These are phyloP conservation scores for Listronotus bonariensis DNA, from an alignment of 1,140 invertebrate species.

Conservation along the genomic window DNA sequence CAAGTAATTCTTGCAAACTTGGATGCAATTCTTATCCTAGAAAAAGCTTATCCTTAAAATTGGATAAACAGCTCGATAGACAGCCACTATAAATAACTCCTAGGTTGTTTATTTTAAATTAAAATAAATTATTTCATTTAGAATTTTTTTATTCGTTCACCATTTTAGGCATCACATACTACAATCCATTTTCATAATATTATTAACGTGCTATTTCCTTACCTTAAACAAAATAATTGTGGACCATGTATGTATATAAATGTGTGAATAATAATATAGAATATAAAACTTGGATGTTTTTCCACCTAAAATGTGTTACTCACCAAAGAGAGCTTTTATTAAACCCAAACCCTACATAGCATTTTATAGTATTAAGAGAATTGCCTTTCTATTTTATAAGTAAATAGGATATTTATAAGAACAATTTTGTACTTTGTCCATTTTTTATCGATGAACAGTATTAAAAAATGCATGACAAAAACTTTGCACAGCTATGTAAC, in stretches of 20 bases:
- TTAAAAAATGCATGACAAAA: conserved; percentile 44
- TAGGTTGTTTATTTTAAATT: no score
- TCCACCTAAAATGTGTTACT: not conserved
- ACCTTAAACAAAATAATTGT: conserved; percentile 5
- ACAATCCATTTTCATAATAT: no score
- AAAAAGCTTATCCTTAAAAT: no score
- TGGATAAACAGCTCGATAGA: no score
- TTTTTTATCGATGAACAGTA: conserved; percentile 41
- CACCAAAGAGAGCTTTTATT: not conserved
- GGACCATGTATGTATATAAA: conserved; percentile 13
- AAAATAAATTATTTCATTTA: no score
- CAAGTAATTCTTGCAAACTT: no score
- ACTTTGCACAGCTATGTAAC: conserved; percentile 42
- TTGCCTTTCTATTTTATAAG: conserved; percentile 32
- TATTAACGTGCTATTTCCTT: not conserved
- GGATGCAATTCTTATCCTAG: no score
- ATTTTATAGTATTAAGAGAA: conserved; percentile 10
- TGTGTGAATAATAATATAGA: conserved; percentile 8
- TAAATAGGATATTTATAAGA: conserved; percentile 20
- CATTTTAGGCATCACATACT: no score
- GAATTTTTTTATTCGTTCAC: no score
- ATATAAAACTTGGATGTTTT: conserved; percentile 1
- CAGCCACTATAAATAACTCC: no score
- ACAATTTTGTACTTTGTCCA: conserved; percentile 47
- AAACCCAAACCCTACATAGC: conserved; percentile 5